Base-by-base conservation (phyloP, 2,797 vertebrate species). In the Hemibagrus guttatus region DNA sequence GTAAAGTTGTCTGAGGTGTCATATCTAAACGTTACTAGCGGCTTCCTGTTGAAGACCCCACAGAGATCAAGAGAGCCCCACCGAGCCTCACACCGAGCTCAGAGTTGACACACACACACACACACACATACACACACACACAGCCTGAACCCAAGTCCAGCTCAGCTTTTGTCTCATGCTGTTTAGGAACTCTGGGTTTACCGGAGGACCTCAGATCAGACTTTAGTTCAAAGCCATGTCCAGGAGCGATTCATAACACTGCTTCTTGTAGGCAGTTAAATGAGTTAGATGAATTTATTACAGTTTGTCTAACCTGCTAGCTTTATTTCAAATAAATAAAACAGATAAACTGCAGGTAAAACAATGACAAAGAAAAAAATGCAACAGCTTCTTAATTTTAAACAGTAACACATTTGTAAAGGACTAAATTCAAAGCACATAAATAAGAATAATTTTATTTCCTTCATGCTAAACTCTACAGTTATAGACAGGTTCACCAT, bases 401-500 rank as follows among this genome's bases (percentile, higher is more conserved):
- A n/a, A n/a, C n/a, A n/a, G n/a, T n/a, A n/a, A n/a, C n/a, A n/a
- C n/a, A n/a, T n/a, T n/a, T n/a, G n/a, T 13, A 14, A 13, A 39
- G 58, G 8, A 3, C 21, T 23, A n/a, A n/a, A 78, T 23, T 28
- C 7, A 61, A 46, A 8, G 1, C n/a, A 46, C 16, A 74, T 66
- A 66, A n/a, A n/a, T 0, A 66, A 78, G 54, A 54, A 35, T 4
- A 3, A 28, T 16, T 58, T 58, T 2, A 31, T 46, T 49, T 71
- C 31, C 11, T 68, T 28, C 28, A 54, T 69, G 42, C 81, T 52
- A 66, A 23, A 23, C 84, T 84, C 89, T 2, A 28, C 14, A 31
- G 78, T 81, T 63, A 35, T 90, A 90, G 91, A 89, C 91, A 91
- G 61, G 39, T 84, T 86, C 89, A 90, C 96, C 96, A 96, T 96